Evolutionary conservation across 2,797 vertebrate genomes (phyloP), one percentile per base, ranked within the genome.

Genomic region (Botia almorhae): DNA sequence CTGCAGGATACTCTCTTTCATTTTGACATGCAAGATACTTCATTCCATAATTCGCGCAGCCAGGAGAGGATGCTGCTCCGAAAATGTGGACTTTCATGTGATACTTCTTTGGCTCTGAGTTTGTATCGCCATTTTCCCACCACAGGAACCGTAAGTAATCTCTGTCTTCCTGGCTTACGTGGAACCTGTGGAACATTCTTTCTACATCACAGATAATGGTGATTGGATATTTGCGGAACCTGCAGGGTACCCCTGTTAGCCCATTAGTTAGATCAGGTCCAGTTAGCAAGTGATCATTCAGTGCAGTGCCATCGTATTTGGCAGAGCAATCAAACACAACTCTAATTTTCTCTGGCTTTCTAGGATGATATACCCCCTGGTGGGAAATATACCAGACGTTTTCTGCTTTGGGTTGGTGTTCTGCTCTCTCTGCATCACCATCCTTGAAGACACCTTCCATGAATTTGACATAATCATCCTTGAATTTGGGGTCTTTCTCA

Each of bases 131-230:
- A 16, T 56, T 82, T 19, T 82, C 12, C 53, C 63, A 69, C 69
- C 69, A 60, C 50, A 78, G 33, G 21, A 73, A 78, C 55, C 39
- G 13, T 8, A 78, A 58, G 8, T 33, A 78, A 51, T 78, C 76
- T 63, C 76, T 63, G 6, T 79, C 64, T 29, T 83, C 55, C 19
- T 69, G 12, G 48, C 2, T 68, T n/a, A 83, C 23, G 29, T 73
- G 75, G 17, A 82, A 82, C 33, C 74, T 82, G 53, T 82, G 64
- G 36, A 77, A 80, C 70, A 74, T 80, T 11, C 19, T 81, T 56
- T 76, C 46, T 6, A 70, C 26, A 39, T 39, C 39, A 36, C 36
- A 36, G 36, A 36, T 70, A 17, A 76, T 19, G n/a, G 73, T 39
- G 7, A 70, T 46, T 39, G 74, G 73, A 43, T 71, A 1, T 33